Percentiles rank a stretch among this genome's conserved stretches.
Evolutionary conservation across 2,888 invertebrate species (phyloP).

Genomic region (Allacma fusca): DNA sequence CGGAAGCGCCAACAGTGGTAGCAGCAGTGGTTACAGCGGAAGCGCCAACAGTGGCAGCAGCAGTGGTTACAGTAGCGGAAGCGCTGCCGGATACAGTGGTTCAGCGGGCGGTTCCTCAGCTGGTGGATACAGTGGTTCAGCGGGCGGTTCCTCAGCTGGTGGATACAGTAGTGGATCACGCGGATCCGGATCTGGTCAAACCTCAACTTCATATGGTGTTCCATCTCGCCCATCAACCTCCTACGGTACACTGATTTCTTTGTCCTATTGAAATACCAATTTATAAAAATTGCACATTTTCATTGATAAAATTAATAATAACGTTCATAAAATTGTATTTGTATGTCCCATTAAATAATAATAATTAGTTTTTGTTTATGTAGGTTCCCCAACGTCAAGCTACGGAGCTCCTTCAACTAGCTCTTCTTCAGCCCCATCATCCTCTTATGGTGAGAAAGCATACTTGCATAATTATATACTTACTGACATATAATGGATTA

Average conservation of each 20-base stretch:
- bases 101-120: background rate
- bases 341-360: too few species aligned
- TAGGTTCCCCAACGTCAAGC: constrained; percentile 10
- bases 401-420: constrained; percentile 35
- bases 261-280: background rate
- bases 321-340: too few species aligned
- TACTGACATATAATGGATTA: too few species aligned
- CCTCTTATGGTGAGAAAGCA: background rate
- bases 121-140: background rate
- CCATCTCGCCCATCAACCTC: constrained; percentile 18
- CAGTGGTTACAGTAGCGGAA: constrained; percentile 18
- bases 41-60: background rate
- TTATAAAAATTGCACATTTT: too few species aligned
- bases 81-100: background rate
- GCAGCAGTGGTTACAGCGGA: constrained; percentile 28
- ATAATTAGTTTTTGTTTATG: too few species aligned
- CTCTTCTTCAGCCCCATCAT: constrained; percentile 32
- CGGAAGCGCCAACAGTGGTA: constrained; percentile 23
- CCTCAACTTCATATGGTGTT: constrained; percentile 33
- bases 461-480: too few species aligned
- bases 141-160: background rate
- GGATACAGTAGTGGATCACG: background rate
- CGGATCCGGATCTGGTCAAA: background rate
- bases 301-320: too few species aligned
- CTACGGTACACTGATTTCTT: background rate